Base-by-base conservation (phyloP, 2,113 vertebrate genomes). In the Pomatostomus ruficeps region DNA sequence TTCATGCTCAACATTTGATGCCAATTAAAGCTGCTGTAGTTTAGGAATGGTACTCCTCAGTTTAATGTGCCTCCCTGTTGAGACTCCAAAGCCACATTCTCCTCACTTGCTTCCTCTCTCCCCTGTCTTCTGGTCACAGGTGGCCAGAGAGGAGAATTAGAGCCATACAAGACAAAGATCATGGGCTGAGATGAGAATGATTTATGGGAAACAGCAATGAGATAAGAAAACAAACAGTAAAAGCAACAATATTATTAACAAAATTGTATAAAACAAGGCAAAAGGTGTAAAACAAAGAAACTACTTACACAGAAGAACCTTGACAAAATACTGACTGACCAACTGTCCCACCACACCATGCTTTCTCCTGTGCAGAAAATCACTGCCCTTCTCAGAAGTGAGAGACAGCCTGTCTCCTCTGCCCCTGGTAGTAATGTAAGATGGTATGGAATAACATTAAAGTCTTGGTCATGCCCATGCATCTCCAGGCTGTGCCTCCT, bases 381-480 rank as follows among this genome's bases (percentile, higher is more conserved):
- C 15, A 74, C 2, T 57, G 13, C 10, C 7, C 11, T 58, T 33
- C 25, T 67, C 0, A 0, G 26, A 67, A 51, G 17, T 25, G 10
- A 65, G 28, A 54, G 35, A 23, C 15, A 58, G 7, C 43, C 21
- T 66, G 24, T 14, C 31, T 42, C 14, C 29, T 7, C 31, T 35
- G 35, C 10, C 19, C 6, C 36, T 33, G 31, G 25, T 23, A 58
- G 14, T 36, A 33, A 43, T 12, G 5, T 33, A 26, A 33, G 36
- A 58, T 22, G 43, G 11, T 31, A 17, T 0, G 15, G 20, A 49
- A 21, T 31, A 66, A 49, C 21, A n/a, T 42, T 14, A 43, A 23
- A 18, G 22, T 14, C 23, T 54, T 62, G n/a, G 28, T 46, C 12
- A 16, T 5, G 7, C 7, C 29, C 11, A 9, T 9, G 22, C 14